phyloP scores from a whole-genome alignment of 2,113 vertebrate genomes.

The Cebidichthys violaceus region DNA sequence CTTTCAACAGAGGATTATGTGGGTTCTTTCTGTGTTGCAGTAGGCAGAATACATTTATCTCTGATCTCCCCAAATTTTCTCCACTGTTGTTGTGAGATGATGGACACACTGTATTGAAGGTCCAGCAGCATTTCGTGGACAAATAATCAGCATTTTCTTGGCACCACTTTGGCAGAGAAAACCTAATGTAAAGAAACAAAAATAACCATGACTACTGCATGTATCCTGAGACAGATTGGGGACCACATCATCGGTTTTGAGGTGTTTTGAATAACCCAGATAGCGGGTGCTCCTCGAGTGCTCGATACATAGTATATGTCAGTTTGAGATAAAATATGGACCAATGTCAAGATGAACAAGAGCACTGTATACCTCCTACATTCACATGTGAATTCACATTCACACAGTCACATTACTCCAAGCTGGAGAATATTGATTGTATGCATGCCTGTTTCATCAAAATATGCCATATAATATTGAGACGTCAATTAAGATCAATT shows the following conservation, averaged over 20 bases:
- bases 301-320: slow-evolving; percentile 41
- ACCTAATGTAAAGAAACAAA: not conserved
- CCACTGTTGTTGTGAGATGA: slow-evolving; percentile 13
- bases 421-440: slow-evolving; percentile 62
- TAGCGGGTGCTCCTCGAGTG: not conserved
- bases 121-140: slow-evolving; percentile 31
- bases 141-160: slow-evolving; percentile 18
- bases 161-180: slow-evolving; percentile 13
- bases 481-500: slow-evolving; percentile 75
- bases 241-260: slow-evolving; percentile 31
- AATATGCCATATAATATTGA: slow-evolving; percentile 71
- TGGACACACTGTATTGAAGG: slow-evolving; percentile 17
- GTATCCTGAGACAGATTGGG: slow-evolving; percentile 11
- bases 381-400: slow-evolving; percentile 34
- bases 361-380: slow-evolving; percentile 29
- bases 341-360: slow-evolving; percentile 57
- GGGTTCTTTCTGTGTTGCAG: slow-evolving; percentile 48
- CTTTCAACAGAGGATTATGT: slow-evolving; percentile 66
- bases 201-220: not conserved
- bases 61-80: slow-evolving; percentile 32
- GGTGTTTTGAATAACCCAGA: slow-evolving; percentile 56
- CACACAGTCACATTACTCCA: slow-evolving; percentile 63
- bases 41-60: slow-evolving; percentile 54
- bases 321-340: slow-evolving; percentile 63
- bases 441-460: slow-evolving; percentile 66